Evolutionary conservation across 2,113 vertebrate genomes (phyloP).

Genomic region (Nymphicus hollandicus): DNA sequence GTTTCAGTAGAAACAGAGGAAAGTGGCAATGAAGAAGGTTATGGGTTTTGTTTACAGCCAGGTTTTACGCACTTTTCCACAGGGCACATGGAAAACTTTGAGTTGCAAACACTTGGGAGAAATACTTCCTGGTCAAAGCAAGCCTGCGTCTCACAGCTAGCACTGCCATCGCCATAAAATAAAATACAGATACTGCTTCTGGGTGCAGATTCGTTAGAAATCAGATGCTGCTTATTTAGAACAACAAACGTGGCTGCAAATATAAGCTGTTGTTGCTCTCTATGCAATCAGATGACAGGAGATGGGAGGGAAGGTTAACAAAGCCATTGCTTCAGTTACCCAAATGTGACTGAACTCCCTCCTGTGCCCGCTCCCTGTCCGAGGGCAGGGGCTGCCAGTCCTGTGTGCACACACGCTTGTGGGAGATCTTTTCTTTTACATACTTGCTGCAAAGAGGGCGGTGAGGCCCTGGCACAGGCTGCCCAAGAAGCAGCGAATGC

Average conservation of each 20-base stretch:
- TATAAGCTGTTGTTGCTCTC: background rate
- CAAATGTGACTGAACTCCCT: accelerated
- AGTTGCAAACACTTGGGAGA: background rate
- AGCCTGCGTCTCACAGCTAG: background rate
- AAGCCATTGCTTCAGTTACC: background rate
- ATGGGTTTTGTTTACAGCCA: background rate
- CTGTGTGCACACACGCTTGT: background rate
- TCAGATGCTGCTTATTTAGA: background rate
- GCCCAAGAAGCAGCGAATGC: background rate
- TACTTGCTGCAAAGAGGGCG: accelerated
- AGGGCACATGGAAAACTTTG: background rate
- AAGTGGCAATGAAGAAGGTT: background rate
- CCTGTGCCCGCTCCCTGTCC: accelerated
- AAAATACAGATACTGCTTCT: background rate
- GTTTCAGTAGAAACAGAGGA: background rate
- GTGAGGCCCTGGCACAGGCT: background rate
- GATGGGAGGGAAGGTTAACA: background rate
- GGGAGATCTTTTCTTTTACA: no score
- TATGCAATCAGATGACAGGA: background rate
- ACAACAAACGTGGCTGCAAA: background rate
- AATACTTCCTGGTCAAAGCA: background rate
- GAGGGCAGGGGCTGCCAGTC: background rate
- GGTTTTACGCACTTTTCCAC: background rate
- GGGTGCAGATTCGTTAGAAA: background rate
- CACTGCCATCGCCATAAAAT: background rate